Evolutionary conservation across 1,140 invertebrate genomes (phyloP).

Genomic region (Apis florea): DNA sequence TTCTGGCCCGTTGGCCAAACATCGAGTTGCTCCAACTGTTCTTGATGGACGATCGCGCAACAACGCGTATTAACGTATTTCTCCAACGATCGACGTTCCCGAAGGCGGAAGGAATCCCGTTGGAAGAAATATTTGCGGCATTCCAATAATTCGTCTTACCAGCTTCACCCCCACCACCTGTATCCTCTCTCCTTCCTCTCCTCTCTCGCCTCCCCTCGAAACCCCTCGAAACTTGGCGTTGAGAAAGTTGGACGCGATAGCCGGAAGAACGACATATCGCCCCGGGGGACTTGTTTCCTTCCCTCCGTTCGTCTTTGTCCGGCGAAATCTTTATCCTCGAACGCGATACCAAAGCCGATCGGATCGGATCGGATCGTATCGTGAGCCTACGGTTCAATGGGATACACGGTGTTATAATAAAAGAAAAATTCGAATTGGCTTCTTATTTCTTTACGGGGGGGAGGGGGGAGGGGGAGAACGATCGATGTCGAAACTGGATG

Average conservation of each 20-base stretch:
- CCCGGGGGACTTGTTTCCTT: conserved; percentile 56
- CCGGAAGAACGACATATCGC: conserved; percentile 61
- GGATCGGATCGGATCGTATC: not conserved
- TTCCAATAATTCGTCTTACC: conserved; percentile 48
- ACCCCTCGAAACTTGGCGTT: conserved; percentile 21
- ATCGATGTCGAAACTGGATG: not conserved
- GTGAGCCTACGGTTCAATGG: not conserved
- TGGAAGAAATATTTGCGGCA: conserved; percentile 43
- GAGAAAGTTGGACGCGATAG: conserved; percentile 62
- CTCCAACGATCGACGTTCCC: conserved; percentile 24
- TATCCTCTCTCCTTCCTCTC: conserved; percentile 7
- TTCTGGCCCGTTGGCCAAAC: not conserved
- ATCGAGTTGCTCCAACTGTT: not conserved
- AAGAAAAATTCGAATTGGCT: not conserved
- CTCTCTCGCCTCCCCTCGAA: not conserved
- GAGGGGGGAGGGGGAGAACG: too few species aligned
- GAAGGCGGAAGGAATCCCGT: conserved; percentile 18
- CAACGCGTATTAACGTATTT: conserved; percentile 32
- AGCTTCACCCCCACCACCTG: conserved; percentile 17
- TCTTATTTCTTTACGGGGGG: not conserved
- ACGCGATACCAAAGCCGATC: not conserved
- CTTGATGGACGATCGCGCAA: not conserved
- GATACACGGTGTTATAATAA: not conserved
- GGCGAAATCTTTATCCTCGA: conserved; percentile 41
- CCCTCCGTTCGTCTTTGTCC: conserved; percentile 12